These are phyloP conservation scores for Engraulis encrasicolus DNA, from an alignment of 2,113 vertebrate genomes.

Conservation along the genomic window DNA sequence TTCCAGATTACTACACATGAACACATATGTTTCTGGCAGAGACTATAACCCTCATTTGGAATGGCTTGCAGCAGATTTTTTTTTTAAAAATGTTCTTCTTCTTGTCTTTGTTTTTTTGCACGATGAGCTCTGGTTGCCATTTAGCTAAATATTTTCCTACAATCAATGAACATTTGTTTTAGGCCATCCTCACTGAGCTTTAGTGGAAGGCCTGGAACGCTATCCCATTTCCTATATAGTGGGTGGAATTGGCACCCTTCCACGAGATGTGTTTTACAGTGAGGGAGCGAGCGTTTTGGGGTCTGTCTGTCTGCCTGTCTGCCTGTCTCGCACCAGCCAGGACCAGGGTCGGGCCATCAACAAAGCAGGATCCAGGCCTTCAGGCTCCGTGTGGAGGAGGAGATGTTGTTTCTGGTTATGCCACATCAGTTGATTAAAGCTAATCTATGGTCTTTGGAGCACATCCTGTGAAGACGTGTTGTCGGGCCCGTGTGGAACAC, in stretches of 20 bases:
- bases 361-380: not conserved
- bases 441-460: not conserved
- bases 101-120: not conserved
- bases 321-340: too few relatives aligned
- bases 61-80: not conserved
- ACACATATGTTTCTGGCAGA: not conserved
- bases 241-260: not conserved
- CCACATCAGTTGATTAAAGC: not conserved
- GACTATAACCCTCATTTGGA: not conserved
- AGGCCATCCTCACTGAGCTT: not conserved
- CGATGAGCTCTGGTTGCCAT: not conserved
- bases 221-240: not conserved
- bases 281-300: not conserved
- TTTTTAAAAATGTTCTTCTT: too few relatives aligned
- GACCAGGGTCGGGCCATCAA: not conserved
- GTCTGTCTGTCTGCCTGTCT: too few relatives aligned
- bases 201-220: not conserved
- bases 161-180: slow-evolving; percentile 16
- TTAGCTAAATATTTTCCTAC: slow-evolving; percentile 6
- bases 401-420: not conserved
- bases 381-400: too few relatives aligned
- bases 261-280: not conserved
- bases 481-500: not conserved
- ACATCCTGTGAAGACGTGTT: not conserved
- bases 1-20: not conserved